Base-by-base conservation (phyloP, 2,797 vertebrate genomes). In the Triplophysa bombifrons region DNA sequence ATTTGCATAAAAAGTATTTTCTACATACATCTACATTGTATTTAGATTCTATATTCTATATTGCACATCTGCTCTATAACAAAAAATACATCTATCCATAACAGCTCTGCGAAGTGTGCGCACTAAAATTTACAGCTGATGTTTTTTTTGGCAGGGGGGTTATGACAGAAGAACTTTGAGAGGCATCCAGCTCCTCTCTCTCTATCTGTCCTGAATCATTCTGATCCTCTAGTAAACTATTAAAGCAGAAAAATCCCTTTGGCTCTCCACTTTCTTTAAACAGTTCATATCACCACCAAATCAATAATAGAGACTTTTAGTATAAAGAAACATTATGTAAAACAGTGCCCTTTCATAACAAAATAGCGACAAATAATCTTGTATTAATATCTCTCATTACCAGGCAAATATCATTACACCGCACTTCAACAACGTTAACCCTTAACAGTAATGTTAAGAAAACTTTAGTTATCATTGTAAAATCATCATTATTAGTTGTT, bases 51-150 rank as follows among this genome's bases (percentile, higher is more conserved):
- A 74, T 20, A 20, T 38, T 30, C 14, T 46, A 74, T 20, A 72
- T 34, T 44, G 58, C 81, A 82, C 56, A 83, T 81, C 60, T 63
- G 51, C 67, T 80, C 50, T 30, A 48, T 58, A 66, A 83, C 56
- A 83, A 85, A 76, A 81, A 82, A 83, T 80, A 83, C 27, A 60
- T 17, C 48, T 65, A 73, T 84, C 55, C 19, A 69, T 63, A 46
- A 78, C 68, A 19, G 11, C 41, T 58, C 38, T 60, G 20, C 13
- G 10, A 68, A 58, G 48, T 53, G 17, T 6, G 55, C 27, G 50
- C 12, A 22, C 64, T 30, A 55, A 68, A 22, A 76, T 48, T 34
- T 51, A 58, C 12, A 25, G 27, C 58, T 60, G 34, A 73, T 63
- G 30, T 4, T 30, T 30, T 12, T 30, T 6, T 9, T 10, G 17